Evolutionary conservation across 2,888 invertebrate genomes (phyloP).

Genomic region (Magallana nippona): DNA sequence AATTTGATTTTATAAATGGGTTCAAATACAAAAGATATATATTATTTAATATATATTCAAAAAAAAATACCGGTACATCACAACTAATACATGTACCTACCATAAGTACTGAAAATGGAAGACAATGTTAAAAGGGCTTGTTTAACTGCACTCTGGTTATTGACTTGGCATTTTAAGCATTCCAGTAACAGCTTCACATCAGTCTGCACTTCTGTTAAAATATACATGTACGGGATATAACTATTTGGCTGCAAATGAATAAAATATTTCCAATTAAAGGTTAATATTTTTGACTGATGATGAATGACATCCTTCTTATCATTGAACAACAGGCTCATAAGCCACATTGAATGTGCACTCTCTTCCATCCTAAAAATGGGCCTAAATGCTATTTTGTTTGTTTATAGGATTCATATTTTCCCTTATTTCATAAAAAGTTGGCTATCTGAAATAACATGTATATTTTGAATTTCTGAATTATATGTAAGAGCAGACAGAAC

Average conservation of each 20-base stretch:
- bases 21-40: too few relatives aligned
- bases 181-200: slow-evolving; percentile 70
- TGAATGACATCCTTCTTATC: too few relatives aligned
- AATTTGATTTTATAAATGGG: not conserved
- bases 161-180: slow-evolving; percentile 69
- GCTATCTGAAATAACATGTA: not conserved
- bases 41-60: too few relatives aligned
- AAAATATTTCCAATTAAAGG: too few relatives aligned
- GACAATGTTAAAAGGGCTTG: slow-evolving; percentile 66
- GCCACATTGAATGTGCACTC: too few relatives aligned
- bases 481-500: too few relatives aligned
- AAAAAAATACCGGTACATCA: too few relatives aligned
- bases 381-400: not conserved
- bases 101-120: slow-evolving; percentile 56
- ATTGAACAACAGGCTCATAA: too few relatives aligned
- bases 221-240: too few relatives aligned
- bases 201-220: slow-evolving; percentile 64
- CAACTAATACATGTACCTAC: slow-evolving; percentile 44
- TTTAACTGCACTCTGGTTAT: slow-evolving; percentile 62
- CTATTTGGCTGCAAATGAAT: too few relatives aligned
- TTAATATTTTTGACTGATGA: too few relatives aligned
- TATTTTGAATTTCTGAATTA: not conserved
- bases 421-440: not conserved
- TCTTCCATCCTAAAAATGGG: too few relatives aligned
- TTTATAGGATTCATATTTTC: not conserved